Evolutionary conservation across 2,888 invertebrate genomes (phyloP).

Genomic region (Pammene fasciana): DNA sequence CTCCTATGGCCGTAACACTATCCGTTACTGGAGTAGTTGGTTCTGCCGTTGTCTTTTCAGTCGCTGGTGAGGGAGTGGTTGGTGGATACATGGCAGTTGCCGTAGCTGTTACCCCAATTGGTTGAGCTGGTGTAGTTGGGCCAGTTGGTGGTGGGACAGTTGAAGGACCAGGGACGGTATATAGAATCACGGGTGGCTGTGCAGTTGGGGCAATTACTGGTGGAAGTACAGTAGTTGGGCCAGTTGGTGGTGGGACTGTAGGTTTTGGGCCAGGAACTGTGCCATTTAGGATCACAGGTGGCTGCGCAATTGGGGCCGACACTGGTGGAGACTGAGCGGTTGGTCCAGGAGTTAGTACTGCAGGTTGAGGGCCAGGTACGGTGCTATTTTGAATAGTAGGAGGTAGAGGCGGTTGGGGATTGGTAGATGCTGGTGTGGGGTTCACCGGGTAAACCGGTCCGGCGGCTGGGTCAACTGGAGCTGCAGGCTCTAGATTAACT

Average conservation of each 20-base stretch:
- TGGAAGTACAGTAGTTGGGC: conserved; percentile 17
- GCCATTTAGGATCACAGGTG: not conserved
- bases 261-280: conserved; percentile 7
- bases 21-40: not conserved
- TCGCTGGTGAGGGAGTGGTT: conserved; percentile 4
- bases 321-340: not conserved
- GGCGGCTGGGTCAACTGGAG: not conserved
- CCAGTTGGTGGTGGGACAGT: not conserved
- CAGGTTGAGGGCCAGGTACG: not conserved
- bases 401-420: not conserved
- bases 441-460: not conserved
- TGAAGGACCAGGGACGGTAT: not conserved
- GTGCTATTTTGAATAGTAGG: conserved; percentile 3
- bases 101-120: conserved; percentile 18
- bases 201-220: conserved; percentile 20
- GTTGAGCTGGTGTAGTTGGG: not conserved
- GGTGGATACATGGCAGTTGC: conserved; percentile 28
- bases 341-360: not conserved
- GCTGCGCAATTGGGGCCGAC: not conserved
- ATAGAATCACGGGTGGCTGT: conserved; percentile 7
- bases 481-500: too few relatives aligned
- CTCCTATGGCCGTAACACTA: not conserved
- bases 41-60: not conserved
- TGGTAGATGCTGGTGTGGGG: not conserved
- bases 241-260: conserved; percentile 25